Percentiles rank a stretch among this genome's conserved stretches.
Conservation (phyloP, 2,797 vertebrate species). For the Tokudaia muenninki region DNA sequence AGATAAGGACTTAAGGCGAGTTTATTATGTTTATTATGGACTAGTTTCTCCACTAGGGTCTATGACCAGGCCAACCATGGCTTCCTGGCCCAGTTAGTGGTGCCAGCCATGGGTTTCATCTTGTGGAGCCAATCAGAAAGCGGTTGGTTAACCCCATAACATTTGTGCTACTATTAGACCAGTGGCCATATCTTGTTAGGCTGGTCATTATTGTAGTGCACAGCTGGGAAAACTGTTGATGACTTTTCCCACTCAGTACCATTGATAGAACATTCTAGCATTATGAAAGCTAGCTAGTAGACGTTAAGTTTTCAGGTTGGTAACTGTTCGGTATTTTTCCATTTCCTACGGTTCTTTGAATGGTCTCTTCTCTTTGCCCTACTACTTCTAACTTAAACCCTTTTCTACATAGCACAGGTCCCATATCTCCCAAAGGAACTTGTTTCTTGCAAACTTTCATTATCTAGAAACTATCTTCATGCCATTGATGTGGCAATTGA, state of each 20-base stretch:
- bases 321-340: background rate
- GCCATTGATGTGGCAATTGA: background rate
- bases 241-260: background rate
- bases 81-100: background rate
- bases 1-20: background rate
- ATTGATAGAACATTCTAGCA: background rate
- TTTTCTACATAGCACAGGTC: background rate
- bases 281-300: background rate
- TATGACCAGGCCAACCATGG: background rate
- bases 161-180: background rate
- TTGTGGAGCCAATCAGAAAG: background rate
- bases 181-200: background rate
- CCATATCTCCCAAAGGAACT: background rate
- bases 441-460: constrained; percentile 18
- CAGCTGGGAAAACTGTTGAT: background rate
- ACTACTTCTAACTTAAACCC: background rate
- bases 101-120: background rate
- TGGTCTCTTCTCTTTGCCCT: background rate
- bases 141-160: too few species aligned
- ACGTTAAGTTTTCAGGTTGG: background rate
- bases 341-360: background rate
- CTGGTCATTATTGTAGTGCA: background rate
- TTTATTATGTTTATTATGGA: background rate
- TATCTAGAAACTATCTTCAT: background rate
- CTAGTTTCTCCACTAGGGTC: background rate